Evolutionary conservation across 1,140 invertebrate species (phyloP).

Genomic region (Drosophila orosa): DNA sequence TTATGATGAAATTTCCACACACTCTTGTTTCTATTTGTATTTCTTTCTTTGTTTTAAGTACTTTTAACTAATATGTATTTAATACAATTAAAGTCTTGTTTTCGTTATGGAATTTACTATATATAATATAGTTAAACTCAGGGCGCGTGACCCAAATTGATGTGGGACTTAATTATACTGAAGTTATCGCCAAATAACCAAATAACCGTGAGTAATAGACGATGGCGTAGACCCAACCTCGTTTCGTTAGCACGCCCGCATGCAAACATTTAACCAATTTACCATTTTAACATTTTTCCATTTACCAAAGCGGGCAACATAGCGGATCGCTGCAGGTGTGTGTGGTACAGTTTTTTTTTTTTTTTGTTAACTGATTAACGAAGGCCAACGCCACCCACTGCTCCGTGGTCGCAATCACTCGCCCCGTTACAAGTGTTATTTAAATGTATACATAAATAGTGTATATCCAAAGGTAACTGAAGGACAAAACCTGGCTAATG

Average conservation of each 20-base stretch:
- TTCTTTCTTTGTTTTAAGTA: neutral
- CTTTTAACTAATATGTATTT: neutral
- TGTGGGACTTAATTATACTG: conserved; percentile 16
- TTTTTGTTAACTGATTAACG: conserved; percentile 23
- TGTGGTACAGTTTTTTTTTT: conserved; percentile 18
- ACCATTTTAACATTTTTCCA: conserved; percentile 11
- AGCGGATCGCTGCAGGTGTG: conserved; percentile 30
- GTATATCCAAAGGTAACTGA: conserved; percentile 4
- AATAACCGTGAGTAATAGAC: conserved; percentile 31
- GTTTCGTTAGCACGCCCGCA: conserved; percentile 29
- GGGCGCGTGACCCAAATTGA: conserved; percentile 39
- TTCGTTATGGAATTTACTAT: neutral
- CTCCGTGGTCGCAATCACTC: neutral
- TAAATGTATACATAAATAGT: conserved; percentile 1
- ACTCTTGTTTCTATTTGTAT: neutral
- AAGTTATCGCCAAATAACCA: conserved; percentile 35
- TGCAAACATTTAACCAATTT: conserved; percentile 19
- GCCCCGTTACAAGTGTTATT: conserved; percentile 22
- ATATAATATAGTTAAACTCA: conserved; percentile 3
- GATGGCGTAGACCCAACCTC: conserved; percentile 22
- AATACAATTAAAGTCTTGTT: neutral
- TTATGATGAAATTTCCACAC: too few species aligned
- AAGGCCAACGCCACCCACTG: conserved; percentile 41
- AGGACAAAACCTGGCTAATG: conserved; percentile 19
- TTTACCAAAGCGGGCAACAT: conserved; percentile 40